Percentiles rank a stretch among this genome's conserved stretches.
These are phyloP conservation scores for Clangula hyemalis DNA, from an alignment of 2,797 vertebrate genomes.

Conservation along the genomic window DNA sequence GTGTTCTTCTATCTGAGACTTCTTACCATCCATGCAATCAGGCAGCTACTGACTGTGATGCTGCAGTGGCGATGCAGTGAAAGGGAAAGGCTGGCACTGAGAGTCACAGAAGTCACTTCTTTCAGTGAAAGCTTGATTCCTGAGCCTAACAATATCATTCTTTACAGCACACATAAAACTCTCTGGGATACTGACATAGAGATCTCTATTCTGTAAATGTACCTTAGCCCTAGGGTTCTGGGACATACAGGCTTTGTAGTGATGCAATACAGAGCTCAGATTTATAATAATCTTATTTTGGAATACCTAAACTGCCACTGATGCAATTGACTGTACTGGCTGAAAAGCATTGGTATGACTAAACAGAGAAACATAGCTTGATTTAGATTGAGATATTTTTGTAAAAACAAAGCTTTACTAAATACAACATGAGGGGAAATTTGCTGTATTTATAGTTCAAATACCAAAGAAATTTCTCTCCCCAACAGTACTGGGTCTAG, in stretches of 20 bases:
- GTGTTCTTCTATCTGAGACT: not conserved
- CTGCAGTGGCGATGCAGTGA: not conserved
- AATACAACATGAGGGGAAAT: constrained; percentile 8
- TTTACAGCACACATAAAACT: not conserved
- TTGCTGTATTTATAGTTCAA: constrained; percentile 41
- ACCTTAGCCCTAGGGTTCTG: not conserved
- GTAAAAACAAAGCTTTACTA: constrained; percentile 55
- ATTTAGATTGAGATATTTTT: constrained; percentile 48
- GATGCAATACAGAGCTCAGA: not conserved
- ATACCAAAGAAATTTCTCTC: constrained; percentile 48
- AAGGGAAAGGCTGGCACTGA: not conserved
- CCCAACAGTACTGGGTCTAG: constrained; percentile 9
- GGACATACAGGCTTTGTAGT: not conserved
- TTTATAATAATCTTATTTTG: constrained; percentile 13
- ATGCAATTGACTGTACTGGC: not conserved
- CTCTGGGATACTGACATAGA: not conserved
- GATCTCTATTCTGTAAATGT: not conserved
- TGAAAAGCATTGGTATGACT: not conserved
- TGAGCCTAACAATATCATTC: rapidly evolving
- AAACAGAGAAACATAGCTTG: not conserved
- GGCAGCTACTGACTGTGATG: not conserved
- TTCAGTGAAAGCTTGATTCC: not conserved
- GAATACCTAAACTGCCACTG: not conserved
- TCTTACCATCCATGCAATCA: not conserved
- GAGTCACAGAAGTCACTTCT: not conserved